Base-by-base conservation (phyloP, 2,888 invertebrate species). In the Lasioglossum oenotherae region DNA sequence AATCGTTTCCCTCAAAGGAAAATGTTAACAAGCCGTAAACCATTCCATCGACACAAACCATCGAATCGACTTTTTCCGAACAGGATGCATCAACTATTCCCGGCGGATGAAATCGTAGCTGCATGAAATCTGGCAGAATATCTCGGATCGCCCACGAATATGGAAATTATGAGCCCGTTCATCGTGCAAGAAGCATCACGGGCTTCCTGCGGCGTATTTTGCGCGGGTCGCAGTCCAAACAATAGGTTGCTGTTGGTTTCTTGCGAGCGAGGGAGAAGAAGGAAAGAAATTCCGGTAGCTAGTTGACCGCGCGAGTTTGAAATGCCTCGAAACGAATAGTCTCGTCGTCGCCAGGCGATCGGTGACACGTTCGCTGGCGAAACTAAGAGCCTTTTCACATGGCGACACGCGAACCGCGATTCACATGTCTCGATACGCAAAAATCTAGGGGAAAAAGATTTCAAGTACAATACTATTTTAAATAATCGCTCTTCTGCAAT, bases 201-300 rank as follows among this genome's bases (percentile, higher is more conserved):
- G 81, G 77, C 78, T 86, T 85, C 78, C 86, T 78, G 74, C 64
- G 27, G 53, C 49, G 19, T 27, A 57, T 60, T 74, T 57, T 38
- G 38, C 38, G 6, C 72, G 69, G 76, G 67, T 57, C 53, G 69
- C 31, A 75, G 78, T 64, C 53, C 67, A 80, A 88, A 89, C 88
- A 89, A 88, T 89, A 84, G 82, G 75, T 79, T 78, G 83, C 82
- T 78, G 80, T 80, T 38, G 81, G 86, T 67, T 88, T 82, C 81
- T 88, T 84, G 82, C 79, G 44, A 35, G 19, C n/a, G 60, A 79
- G 60, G 82, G 85, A 88, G 85, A 85, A 73, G 57, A 46, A 23
- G 71, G 81, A 88, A 81, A 85, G 89, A 88, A 84, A 87, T 49
- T 81, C 85, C 85, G 84, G 46, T 80, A 78, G 88, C 78, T 80